These are phyloP conservation scores for Dendrocincla tyrannina DNA, from an alignment of 2,797 vertebrate species.

Conservation along the genomic window DNA sequence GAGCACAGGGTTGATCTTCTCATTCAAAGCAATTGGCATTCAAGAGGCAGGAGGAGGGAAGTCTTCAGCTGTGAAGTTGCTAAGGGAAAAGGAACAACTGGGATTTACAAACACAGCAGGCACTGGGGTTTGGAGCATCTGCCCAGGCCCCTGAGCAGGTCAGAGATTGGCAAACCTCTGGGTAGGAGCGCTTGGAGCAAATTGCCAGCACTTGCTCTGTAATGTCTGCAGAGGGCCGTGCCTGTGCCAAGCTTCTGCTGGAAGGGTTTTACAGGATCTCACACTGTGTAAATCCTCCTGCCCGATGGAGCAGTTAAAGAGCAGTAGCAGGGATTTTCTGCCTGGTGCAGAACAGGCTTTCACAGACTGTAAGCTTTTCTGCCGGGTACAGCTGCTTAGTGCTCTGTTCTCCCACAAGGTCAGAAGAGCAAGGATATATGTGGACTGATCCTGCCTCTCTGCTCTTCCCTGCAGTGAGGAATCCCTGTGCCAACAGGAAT, in stretches of 20 bases:
- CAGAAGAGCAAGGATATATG: fast-evolving
- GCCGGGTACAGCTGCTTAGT: fast-evolving
- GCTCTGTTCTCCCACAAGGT: background rate
- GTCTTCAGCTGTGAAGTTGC: background rate
- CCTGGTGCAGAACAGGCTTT: background rate
- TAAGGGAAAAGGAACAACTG: background rate
- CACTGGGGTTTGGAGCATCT: background rate
- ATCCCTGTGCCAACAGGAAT: constrained; percentile 82
- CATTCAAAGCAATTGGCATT: background rate
- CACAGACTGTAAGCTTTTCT: fast-evolving
- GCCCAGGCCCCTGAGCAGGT: background rate
- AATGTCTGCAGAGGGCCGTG: fast-evolving
- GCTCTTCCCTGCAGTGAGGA: constrained; percentile 75
- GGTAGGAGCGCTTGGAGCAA: background rate
- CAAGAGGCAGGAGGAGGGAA: background rate
- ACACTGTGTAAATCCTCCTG: fast-evolving
- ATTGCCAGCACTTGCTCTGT: background rate
- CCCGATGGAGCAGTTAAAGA: background rate
- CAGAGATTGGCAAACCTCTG: background rate
- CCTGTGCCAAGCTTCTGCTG: background rate
- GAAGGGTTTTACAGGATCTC: background rate
- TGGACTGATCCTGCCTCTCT: background rate
- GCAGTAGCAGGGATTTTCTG: background rate
- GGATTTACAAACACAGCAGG: background rate
- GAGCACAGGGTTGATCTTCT: background rate